Percentiles rank a stretch among this genome's conserved stretches.
Evolutionary conservation across 2,113 vertebrate genomes (phyloP).

Genomic region (Platycercus adscitus): DNA sequence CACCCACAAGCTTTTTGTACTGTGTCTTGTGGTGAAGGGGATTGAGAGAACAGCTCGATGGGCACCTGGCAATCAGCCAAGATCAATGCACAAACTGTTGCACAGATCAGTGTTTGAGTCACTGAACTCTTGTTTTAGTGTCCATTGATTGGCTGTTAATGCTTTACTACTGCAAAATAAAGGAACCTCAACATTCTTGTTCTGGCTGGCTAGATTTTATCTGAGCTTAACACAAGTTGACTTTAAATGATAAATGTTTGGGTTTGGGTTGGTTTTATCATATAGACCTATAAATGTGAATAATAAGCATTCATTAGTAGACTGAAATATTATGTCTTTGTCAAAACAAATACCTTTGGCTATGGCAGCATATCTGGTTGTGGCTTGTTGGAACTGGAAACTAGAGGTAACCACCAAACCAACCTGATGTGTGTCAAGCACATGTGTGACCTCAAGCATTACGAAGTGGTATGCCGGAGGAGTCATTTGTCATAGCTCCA

Average conservation of each 20-base stretch:
- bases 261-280: background rate
- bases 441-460: background rate
- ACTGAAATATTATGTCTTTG: background rate
- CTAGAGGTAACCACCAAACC: background rate
- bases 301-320: background rate
- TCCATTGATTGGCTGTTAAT: rapidly evolving
- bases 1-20: background rate
- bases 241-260: background rate
- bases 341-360: background rate
- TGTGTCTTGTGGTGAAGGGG: background rate
- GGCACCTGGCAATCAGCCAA: too few species aligned
- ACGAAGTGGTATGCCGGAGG: background rate
- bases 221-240: background rate
- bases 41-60: background rate
- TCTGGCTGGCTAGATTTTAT: background rate
- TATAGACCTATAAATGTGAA: background rate
- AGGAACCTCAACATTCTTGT: background rate
- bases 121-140: background rate
- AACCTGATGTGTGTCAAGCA: background rate
- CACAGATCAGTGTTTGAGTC: rapidly evolving
- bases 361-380: background rate
- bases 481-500: background rate
- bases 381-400: background rate
- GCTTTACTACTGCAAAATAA: background rate
- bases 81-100: background rate